These are phyloP conservation scores for Nibea albiflora DNA, from an alignment of 2,113 vertebrate genomes.

Conservation along the genomic window DNA sequence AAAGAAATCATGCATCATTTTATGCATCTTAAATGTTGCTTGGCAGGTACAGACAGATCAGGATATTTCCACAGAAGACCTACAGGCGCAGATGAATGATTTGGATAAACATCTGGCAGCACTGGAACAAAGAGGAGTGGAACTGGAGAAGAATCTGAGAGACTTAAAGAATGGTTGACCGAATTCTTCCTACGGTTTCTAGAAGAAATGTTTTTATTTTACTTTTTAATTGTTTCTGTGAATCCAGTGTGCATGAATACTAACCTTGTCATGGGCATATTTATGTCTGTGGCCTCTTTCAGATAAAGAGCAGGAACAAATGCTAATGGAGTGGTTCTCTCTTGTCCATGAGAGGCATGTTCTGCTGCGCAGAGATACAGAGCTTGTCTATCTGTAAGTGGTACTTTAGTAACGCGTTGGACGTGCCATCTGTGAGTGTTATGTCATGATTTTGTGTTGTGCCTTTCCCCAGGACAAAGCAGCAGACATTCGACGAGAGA, in stretches of 20 bases:
- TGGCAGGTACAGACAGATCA: slow-evolving; percentile 90
- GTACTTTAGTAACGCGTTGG: not conserved
- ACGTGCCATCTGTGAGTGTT: not conserved
- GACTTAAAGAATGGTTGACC: slow-evolving; percentile 81
- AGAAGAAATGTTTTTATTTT: not conserved
- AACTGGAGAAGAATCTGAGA: slow-evolving; percentile 89
- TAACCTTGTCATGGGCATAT: not conserved
- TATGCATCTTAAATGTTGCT: not conserved
- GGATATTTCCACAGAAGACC: slow-evolving; percentile 85
- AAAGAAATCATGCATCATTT: not conserved
- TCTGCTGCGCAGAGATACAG: slow-evolving; percentile 88
- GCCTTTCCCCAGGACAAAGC: slow-evolving; percentile 86
- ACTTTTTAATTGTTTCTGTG: not conserved
- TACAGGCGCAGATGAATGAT: slow-evolving; percentile 87
- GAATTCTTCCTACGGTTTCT: not conserved
- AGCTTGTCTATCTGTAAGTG: slow-evolving; percentile 93
- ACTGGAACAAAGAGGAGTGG: slow-evolving; percentile 88
- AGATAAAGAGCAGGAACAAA: slow-evolving; percentile 88
- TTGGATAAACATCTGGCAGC: slow-evolving; percentile 88
- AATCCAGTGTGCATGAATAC: not conserved
- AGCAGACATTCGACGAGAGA: slow-evolving; percentile 92
- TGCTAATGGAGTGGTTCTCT: slow-evolving; percentile 92
- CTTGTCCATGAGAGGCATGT: slow-evolving; percentile 91
- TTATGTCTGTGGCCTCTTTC: slow-evolving; percentile 19
- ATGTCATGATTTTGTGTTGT: not conserved